Evolutionary conservation across 2,888 invertebrate species (phyloP).

Genomic region (Exocentrus adspersus): DNA sequence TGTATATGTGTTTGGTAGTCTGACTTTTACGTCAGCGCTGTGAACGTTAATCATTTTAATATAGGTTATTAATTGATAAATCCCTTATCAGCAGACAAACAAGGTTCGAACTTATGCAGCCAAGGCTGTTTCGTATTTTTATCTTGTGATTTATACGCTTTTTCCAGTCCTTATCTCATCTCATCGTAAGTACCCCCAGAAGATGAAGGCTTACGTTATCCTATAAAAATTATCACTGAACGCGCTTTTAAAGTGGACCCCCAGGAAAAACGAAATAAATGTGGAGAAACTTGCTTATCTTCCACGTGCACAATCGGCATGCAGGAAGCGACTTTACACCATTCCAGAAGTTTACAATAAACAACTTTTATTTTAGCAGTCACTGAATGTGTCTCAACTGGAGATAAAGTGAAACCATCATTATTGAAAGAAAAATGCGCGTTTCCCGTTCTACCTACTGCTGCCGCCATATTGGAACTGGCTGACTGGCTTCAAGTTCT

Average conservation of each 20-base stretch:
- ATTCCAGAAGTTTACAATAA: no score
- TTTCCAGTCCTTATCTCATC: conserved; percentile 2
- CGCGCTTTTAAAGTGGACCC: neutral
- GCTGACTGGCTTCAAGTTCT: no score
- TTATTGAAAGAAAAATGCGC: no score
- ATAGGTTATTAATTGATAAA: conserved; percentile 24
- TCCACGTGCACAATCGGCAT: no score
- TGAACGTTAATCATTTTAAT: conserved; percentile 22
- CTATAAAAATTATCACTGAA: conserved; percentile 1
- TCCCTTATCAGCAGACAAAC: conserved; percentile 20
- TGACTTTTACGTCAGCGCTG: conserved; percentile 17
- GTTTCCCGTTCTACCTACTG: no score
- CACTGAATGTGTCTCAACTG: no score
- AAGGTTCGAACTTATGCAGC: conserved; percentile 7
- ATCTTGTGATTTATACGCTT: neutral
- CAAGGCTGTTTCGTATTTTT: conserved; percentile 13
- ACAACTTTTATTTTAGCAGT: no score
- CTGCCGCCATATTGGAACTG: no score
- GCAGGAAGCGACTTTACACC: no score
- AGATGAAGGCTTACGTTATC: neutral
- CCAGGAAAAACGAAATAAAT: no score
- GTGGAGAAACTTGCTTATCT: no score
- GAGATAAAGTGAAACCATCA: no score
- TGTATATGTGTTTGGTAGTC: neutral
- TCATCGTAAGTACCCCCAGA: conserved; percentile 7